Evolutionary conservation across 2,797 vertebrate genomes (phyloP).

Genomic region (Heterohyrax brucei): DNA sequence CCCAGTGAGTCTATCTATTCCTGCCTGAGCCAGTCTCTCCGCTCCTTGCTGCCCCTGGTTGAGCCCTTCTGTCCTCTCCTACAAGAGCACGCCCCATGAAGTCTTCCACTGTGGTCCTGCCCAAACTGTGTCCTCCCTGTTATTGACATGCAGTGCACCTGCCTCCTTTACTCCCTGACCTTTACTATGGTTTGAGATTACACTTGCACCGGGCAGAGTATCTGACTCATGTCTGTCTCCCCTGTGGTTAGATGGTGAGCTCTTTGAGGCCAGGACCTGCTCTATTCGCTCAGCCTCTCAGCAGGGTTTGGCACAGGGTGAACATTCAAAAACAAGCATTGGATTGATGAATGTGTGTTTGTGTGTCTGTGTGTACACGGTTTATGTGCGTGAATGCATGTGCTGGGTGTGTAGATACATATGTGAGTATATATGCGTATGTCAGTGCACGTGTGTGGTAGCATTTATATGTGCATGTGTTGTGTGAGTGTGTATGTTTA

Average conservation of each 20-base stretch:
- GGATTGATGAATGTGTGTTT: not conserved
- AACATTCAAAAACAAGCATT: not conserved
- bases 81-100: not conserved
- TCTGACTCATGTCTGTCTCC: not conserved
- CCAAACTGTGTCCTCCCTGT: not conserved
- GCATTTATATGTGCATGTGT: too few relatives aligned
- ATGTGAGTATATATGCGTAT: not conserved
- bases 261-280: not conserved
- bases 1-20: fast-evolving
- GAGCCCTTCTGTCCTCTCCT: not conserved
- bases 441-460: too few relatives aligned
- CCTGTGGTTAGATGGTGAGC: not conserved
- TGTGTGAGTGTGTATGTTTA: not conserved
- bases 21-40: not conserved
- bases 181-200: not conserved
- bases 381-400: too few relatives aligned
- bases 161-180: not conserved
- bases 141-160: not conserved
- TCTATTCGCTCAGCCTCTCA: not conserved
- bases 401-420: too few relatives aligned
- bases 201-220: not conserved
- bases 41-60: not conserved
- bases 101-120: not conserved
- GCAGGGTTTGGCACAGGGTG: not conserved
- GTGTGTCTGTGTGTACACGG: not conserved